These are phyloP conservation scores for Erpornis zantholeuca DNA, from an alignment of 2,113 vertebrate genomes.

Conservation along the genomic window DNA sequence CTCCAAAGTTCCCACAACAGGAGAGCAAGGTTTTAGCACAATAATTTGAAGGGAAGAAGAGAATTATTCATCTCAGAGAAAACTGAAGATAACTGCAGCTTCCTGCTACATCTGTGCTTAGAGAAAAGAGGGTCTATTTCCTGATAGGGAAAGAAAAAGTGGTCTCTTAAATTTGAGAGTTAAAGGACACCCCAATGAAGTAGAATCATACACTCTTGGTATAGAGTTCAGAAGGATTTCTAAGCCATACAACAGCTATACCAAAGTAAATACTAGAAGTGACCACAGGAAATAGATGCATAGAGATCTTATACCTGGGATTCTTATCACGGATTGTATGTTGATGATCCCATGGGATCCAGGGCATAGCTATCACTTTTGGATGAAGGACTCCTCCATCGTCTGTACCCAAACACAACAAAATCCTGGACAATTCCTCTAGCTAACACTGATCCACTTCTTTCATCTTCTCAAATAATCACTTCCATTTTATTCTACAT, in stretches of 20 bases:
- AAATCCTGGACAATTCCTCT: neutral
- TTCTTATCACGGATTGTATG: neutral
- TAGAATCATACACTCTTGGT: neutral
- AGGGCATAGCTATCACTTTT: neutral
- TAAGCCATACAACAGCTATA: neutral
- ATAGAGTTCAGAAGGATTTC: neutral
- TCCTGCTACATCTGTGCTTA: neutral
- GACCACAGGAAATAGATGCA: neutral
- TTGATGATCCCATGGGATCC: neutral
- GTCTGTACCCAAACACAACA: neutral
- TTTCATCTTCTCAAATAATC: neutral
- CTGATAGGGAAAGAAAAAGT: neutral
- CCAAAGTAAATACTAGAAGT: neutral
- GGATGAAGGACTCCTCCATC: neutral
- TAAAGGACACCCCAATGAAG: neutral
- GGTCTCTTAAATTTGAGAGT: neutral
- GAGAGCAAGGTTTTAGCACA: neutral
- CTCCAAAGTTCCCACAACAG: neutral
- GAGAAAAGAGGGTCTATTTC: neutral
- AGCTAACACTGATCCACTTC: neutral
- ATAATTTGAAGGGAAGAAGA: neutral
- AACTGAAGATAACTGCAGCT: neutral
- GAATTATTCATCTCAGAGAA: neutral
- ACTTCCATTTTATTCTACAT: neutral
- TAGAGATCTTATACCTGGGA: neutral